Percentiles rank a stretch among this genome's conserved stretches.
phyloP scores from a whole-genome alignment of 2,113 vertebrate species.

The Poeciliopsis turrubarensis region DNA sequence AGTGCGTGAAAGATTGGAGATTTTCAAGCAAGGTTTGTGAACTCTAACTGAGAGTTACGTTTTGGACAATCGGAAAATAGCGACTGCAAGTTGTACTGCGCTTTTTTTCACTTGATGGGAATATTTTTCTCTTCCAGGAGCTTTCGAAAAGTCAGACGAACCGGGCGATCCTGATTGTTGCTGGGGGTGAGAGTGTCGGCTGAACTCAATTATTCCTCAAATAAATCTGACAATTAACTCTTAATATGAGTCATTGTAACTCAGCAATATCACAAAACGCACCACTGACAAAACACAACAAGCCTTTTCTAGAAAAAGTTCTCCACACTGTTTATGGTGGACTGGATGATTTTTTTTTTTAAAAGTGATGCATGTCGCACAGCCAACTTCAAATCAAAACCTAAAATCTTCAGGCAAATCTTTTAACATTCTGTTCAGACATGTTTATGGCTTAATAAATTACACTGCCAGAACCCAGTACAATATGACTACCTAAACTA shows the following conservation, averaged over 20 bases:
- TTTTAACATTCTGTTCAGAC: background rate
- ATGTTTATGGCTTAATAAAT: background rate
- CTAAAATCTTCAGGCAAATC: too few species aligned
- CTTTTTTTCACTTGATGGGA: background rate
- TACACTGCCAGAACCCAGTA: background rate
- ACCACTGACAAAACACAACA: background rate
- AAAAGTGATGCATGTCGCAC: background rate
- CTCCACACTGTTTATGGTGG: background rate
- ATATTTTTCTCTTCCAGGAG: background rate
- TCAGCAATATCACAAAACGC: too few species aligned
- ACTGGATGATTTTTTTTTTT: background rate
- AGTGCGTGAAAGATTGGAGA: constrained; percentile 23
- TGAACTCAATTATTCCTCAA: too few species aligned
- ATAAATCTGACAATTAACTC: too few species aligned
- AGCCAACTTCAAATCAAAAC: background rate
- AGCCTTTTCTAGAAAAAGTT: background rate
- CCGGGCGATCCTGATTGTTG: background rate
- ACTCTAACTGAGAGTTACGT: background rate
- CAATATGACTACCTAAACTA: background rate
- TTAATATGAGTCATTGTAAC: too few species aligned
- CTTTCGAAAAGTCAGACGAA: background rate
- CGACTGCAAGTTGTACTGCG: background rate
- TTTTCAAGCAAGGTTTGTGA: background rate
- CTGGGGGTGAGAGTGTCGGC: too few species aligned
- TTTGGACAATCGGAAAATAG: background rate